Evolutionary conservation across 2,113 vertebrate genomes (phyloP).

Genomic region (Pan paniscus): DNA sequence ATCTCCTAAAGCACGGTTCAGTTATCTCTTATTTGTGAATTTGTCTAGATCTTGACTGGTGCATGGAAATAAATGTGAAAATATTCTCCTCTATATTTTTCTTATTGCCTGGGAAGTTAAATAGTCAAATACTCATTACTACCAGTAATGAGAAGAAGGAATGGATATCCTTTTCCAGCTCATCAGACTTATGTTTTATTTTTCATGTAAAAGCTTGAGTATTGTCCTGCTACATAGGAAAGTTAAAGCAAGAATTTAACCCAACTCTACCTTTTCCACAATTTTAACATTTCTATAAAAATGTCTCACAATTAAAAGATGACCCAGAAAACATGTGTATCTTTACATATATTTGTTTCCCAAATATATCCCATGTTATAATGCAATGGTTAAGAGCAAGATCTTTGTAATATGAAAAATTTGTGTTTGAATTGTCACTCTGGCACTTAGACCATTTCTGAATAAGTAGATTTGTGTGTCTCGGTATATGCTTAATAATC

Average conservation of each 20-base stretch:
- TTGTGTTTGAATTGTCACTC: background rate
- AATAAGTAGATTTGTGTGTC: background rate
- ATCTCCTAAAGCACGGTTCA: background rate
- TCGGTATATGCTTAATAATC: background rate
- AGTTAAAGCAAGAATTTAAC: background rate
- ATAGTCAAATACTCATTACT: background rate
- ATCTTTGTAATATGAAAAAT: background rate
- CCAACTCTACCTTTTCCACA: background rate
- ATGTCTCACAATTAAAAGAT: background rate
- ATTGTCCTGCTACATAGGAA: background rate
- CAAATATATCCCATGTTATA: background rate
- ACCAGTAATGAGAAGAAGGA: background rate
- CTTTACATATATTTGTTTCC: background rate
- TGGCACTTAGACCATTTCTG: background rate
- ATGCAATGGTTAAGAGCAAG: background rate
- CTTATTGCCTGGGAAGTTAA: background rate
- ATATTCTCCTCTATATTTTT: background rate
- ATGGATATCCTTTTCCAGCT: background rate
- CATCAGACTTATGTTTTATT: background rate
- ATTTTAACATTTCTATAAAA: background rate
- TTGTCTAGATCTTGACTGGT: background rate
- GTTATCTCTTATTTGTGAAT: background rate
- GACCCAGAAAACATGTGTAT: background rate
- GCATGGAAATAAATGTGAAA: constrained; percentile 8
- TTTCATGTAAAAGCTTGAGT: background rate